Percentiles rank a stretch among this genome's conserved stretches.
These are phyloP conservation scores for Planococcus citri DNA, from an alignment of 1,140 invertebrate species.

Conservation along the genomic window DNA sequence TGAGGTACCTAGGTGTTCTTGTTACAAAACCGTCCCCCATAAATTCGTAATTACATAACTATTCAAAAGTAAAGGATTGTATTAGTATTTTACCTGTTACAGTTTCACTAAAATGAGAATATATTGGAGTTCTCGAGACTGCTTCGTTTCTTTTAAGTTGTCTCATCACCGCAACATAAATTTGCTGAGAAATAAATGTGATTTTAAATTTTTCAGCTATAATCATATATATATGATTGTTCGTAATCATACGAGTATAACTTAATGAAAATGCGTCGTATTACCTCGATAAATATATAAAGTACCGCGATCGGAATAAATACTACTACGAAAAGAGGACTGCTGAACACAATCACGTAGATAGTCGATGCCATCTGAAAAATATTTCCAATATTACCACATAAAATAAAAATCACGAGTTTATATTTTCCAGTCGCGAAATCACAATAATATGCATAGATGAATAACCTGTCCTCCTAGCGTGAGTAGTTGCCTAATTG, in stretches of 20 bases:
- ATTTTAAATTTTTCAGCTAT: background rate
- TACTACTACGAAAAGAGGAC: slow-evolving; percentile 69
- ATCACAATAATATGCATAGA: background rate
- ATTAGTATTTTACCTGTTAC: slow-evolving; percentile 44
- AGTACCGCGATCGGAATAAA: slow-evolving; percentile 71
- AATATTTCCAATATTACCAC: slow-evolving; percentile 21
- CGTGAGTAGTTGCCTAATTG: slow-evolving; percentile 33
- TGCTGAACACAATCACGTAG: slow-evolving; percentile 78
- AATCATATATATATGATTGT: too few species aligned
- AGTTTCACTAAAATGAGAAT: slow-evolving; percentile 94
- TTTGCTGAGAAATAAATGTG: slow-evolving; percentile 48
- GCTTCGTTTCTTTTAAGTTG: slow-evolving; percentile 92
- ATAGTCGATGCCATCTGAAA: slow-evolving; percentile 72
- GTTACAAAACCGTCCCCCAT: too few species aligned
- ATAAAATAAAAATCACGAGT: too few species aligned
- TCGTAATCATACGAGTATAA: background rate
- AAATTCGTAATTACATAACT: background rate
- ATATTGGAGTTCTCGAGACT: slow-evolving; percentile 89
- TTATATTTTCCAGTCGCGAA: background rate
- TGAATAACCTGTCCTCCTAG: slow-evolving; percentile 38
- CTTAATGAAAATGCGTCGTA: slow-evolving; percentile 13
- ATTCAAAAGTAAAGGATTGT: background rate
- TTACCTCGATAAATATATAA: slow-evolving; percentile 72
- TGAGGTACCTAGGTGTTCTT: too few species aligned
- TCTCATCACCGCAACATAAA: slow-evolving; percentile 85